Evolutionary conservation across 1,140 invertebrate species (phyloP).

Genomic region (Thaumatotibia leucotreta): DNA sequence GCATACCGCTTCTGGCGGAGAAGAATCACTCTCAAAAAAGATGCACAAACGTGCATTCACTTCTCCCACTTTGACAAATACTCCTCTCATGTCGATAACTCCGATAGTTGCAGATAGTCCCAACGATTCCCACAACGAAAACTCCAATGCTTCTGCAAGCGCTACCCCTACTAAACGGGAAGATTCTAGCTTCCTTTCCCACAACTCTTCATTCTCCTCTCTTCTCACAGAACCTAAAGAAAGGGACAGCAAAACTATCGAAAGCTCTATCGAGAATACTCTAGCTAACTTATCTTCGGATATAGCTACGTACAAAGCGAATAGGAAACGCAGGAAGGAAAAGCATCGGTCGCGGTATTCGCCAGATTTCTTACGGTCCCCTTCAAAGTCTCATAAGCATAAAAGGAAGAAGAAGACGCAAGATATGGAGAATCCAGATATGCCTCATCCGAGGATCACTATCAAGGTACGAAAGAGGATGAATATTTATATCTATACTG

Average conservation of each 20-base stretch:
- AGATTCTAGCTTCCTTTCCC: slow-evolving; percentile 52
- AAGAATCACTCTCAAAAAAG: slow-evolving; percentile 54
- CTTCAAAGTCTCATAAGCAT: slow-evolving; percentile 81
- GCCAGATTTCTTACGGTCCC: slow-evolving; percentile 78
- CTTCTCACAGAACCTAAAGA: slow-evolving; percentile 62
- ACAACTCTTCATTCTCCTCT: slow-evolving; percentile 70
- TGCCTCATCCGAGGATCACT: slow-evolving; percentile 83
- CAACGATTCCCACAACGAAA: slow-evolving; percentile 68
- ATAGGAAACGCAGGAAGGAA: slow-evolving; percentile 82
- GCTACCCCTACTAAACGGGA: slow-evolving; percentile 36
- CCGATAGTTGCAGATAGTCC: slow-evolving; percentile 73
- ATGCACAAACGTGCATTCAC: slow-evolving; percentile 69
- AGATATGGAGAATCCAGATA: slow-evolving; percentile 80
- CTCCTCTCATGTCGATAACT: slow-evolving; percentile 73
- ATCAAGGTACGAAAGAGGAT: slow-evolving; percentile 83
- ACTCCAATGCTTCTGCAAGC: slow-evolving; percentile 43
- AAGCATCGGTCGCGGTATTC: slow-evolving; percentile 83
- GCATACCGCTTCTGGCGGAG: slow-evolving; percentile 35
- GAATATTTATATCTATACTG: too few species aligned
- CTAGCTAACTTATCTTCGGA: slow-evolving; percentile 62
- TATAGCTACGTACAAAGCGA: slow-evolving; percentile 70
- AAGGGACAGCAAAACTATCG: slow-evolving; percentile 59
- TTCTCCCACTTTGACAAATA: slow-evolving; percentile 69
- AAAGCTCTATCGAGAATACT: slow-evolving; percentile 63
- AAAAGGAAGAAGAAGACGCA: slow-evolving; percentile 85